phyloP scores from a whole-genome alignment of 2,888 invertebrate genomes.

The Melieria crassipennis region DNA sequence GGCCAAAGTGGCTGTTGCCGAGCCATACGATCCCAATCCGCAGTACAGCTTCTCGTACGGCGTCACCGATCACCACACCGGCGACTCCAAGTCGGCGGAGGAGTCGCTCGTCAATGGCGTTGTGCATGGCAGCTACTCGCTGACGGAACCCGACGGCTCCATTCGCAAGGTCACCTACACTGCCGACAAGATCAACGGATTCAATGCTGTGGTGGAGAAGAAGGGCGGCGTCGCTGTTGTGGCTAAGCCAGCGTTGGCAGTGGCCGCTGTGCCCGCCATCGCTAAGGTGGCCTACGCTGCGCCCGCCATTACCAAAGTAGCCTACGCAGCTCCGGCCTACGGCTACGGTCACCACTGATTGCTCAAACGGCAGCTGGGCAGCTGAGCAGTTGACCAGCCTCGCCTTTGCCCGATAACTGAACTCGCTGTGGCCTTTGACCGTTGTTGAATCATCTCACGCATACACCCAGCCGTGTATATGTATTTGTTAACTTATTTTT shows the following conservation, averaged over 20 bases:
- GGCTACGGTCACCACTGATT: conserved; percentile 46
- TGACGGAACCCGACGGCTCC: conserved; percentile 74
- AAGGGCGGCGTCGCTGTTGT: conserved; percentile 49
- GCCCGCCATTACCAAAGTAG: conserved; percentile 49
- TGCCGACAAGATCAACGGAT: conserved; percentile 74
- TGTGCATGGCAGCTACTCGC: conserved; percentile 73
- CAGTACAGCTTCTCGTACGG: conserved; percentile 77
- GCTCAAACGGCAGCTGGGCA: not conserved
- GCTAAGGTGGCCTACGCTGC: conserved; percentile 56
- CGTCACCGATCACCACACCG: conserved; percentile 74
- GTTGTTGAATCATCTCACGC: not conserved
- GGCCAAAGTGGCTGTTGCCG: conserved; percentile 56
- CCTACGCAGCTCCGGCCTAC: conserved; percentile 49
- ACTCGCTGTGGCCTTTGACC: not conserved
- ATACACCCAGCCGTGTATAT: not conserved
- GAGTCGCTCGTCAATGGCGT: conserved; percentile 72
- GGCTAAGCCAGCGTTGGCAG: conserved; percentile 48
- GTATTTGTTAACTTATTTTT: conserved; percentile 33
- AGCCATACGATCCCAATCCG: conserved; percentile 65
- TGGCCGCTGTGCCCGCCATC: conserved; percentile 49
- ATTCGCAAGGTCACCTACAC: conserved; percentile 73
- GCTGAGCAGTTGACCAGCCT: not conserved
- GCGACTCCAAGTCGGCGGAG: conserved; percentile 69
- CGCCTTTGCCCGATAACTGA: not conserved
- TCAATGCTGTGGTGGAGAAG: conserved; percentile 75